Evolutionary conservation across 2,888 invertebrate species (phyloP), one percentile per base, ranked within the genome.

Genomic region (Dasysyrphus tricinctus): DNA sequence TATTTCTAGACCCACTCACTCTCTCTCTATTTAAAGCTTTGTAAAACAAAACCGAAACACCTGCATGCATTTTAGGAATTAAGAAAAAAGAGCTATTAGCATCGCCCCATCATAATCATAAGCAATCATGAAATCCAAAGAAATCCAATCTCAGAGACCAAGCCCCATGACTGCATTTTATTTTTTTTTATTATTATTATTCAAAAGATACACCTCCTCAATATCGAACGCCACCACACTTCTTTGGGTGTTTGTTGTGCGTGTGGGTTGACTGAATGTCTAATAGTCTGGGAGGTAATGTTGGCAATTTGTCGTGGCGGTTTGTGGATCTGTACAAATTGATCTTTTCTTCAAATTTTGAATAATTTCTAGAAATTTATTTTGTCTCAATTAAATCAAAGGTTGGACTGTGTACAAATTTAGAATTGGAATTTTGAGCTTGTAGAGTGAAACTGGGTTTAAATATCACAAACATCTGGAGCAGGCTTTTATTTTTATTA

Each of bases 121-220:
- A 75, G 65, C 76, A 76, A 80, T 76, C 76, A 63, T 11, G 69
- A 37, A 76, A 69, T 61, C 67, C 7, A 67, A 61, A 61, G 37
- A 65, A 72, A 61, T 42, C 19, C 51, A 78, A 61, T 42, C 49
- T 44, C 47, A 72, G 69, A 74, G 69, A 74, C 75, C 75, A 63
- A 84, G 57, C 80, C 75, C 74, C 74, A 74, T 65, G 72, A 59
- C 54, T 74, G 49, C 67, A 69, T 51, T 69, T 19, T 67, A 61
- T 69, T 67, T 42, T 39, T 61, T 42, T 3, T 24, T 24, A 19
- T 39, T 6, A 19, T 24, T 47, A 65, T 37, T 69, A 69, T 54
- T 51, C 69, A 54, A 65, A 24, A 74, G 75, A 72, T 84, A 84
- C 81, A 77, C 81, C 85, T 85, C 73, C 85, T 85, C 85, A 77